Base-by-base conservation (phyloP, 1,140 invertebrate genomes). In the Proctacanthus coquilletti region DNA sequence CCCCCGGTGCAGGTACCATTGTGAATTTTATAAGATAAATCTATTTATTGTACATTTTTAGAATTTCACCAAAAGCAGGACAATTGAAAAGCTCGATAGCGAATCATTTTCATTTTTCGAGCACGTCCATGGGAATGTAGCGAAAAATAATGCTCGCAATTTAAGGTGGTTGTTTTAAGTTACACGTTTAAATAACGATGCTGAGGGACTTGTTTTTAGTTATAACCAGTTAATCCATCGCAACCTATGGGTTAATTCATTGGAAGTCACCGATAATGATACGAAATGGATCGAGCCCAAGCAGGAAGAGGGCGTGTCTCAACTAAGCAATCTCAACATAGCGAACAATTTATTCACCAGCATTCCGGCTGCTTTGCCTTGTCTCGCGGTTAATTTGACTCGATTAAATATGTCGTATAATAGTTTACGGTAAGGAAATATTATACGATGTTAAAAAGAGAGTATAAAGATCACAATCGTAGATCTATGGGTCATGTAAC, bases 371-470 rank as follows among this genome's bases (percentile, higher is more conserved):
- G 80, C 80, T n/a, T 56, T 98, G 13, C 77, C 91, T 2, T 98
- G 94, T 54, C 63, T 88, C 19, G 89, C 86, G 5, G 77, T 85
- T 0, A 77, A 78, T 44, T 65, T 98, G 13, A 80, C 84, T 0
- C 68, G 87, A 21, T 66, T 98, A 1, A 93, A 93, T 54, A 74
- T 98, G 66, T 77, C 88, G 10, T 84, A 88, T 52, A 98, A 98
- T 64, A 75, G 70, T 6, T 56, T 83, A n/a, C 43, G 53, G 42
- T 43, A 31, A 39, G 13, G n/a, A n/a, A n/a, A n/a, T n/a, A n/a
- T n/a, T n/a, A n/a, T n/a, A n/a, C n/a, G n/a, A n/a, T n/a, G n/a
- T 36, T 18, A 17, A 19, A 31, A 14, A 39, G 32, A 11, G 20
- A 29, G 25, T n/a, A n/a, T n/a, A 9, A 18, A 38, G 42, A 34